A percentile compares a stretch with the other conserved stretches of the same genome.
Conservation (phyloP, 2,797 vertebrate species). For the Notamacropus eugenii region DNA sequence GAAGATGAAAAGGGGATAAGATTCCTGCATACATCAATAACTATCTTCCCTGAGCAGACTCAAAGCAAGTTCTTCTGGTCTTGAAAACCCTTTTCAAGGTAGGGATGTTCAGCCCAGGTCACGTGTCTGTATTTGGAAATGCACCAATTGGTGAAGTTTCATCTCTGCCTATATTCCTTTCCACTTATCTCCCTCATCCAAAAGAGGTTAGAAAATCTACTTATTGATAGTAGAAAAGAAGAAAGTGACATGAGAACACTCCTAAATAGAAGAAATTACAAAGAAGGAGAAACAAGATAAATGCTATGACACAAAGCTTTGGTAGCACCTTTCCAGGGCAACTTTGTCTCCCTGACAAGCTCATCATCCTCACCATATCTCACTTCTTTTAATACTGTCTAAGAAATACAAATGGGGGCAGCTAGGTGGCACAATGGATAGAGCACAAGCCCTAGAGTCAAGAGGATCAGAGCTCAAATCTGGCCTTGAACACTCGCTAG, state of each 20-base stretch:
- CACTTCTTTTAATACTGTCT: neutral
- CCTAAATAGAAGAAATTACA: neutral
- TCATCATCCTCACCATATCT: conserved; percentile 19
- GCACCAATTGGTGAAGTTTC: conserved; percentile 13
- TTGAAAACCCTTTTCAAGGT: conserved; percentile 18
- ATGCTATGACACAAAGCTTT: neutral
- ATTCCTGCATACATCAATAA: neutral
- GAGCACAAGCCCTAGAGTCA: neutral
- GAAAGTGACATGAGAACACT: neutral
- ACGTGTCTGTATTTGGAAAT: conserved; percentile 14
- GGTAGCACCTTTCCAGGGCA: neutral
- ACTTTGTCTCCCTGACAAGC: neutral
- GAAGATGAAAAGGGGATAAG: neutral
- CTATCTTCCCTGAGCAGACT: neutral
- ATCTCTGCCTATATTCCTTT: neutral
- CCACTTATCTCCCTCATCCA: neutral
- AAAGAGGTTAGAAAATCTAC: neutral
- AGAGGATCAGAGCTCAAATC: too few relatives aligned
- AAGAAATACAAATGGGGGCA: neutral
- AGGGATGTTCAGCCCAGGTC: neutral
- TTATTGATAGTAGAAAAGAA: conserved; percentile 17
- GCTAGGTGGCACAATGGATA: neutral
- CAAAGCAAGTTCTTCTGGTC: conserved; percentile 7
- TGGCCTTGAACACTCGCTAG: neutral
- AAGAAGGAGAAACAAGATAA: neutral